Percentiles rank a stretch among this genome's conserved stretches.
Conservation (phyloP, 2,797 vertebrate genomes). For the Cheirogaleus major region DNA sequence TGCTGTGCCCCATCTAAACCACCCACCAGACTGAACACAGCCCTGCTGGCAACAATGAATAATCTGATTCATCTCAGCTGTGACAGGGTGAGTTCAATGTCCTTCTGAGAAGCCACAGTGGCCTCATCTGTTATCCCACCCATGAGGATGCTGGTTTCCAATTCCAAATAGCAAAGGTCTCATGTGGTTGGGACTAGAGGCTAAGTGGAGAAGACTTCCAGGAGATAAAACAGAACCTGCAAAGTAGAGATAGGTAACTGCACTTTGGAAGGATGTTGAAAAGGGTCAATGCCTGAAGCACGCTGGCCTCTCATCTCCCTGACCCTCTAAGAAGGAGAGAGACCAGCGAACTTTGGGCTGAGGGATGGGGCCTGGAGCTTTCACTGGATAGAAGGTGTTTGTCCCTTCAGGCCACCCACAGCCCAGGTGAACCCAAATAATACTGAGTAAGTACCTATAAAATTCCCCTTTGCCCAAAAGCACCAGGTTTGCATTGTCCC, state of each 20-base stretch:
- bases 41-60: neutral
- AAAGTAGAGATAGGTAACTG: neutral
- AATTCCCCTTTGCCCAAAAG: constrained; percentile 13
- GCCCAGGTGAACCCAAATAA: neutral
- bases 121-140: neutral
- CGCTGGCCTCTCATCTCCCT: neutral
- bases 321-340: neutral
- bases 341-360: neutral
- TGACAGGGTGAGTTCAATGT: neutral
- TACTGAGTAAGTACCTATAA: neutral
- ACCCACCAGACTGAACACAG: neutral
- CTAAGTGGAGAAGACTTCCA: neutral
- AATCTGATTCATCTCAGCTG: neutral
- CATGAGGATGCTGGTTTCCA: neutral
- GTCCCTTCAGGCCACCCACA: neutral
- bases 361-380: neutral
- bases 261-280: neutral
- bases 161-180: neutral
- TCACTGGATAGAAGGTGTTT: neutral
- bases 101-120: neutral
- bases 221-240: neutral
- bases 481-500: neutral
- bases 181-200: neutral
- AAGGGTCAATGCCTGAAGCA: neutral
- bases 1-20: neutral